Base-by-base conservation (phyloP, 2,113 vertebrate genomes). In the Pelobates fuscus region DNA sequence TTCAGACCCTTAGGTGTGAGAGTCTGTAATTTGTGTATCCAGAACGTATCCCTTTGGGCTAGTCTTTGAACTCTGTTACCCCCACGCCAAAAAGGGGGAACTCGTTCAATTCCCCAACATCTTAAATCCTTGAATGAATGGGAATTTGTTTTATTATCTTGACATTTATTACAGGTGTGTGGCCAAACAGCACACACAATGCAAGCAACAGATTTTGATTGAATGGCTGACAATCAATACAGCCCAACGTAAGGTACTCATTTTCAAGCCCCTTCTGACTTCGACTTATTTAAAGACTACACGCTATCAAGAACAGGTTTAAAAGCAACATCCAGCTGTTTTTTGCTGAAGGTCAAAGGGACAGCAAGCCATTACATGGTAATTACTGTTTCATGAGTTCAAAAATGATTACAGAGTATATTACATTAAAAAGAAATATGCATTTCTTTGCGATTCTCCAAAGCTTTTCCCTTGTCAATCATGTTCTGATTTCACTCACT, bases 211-310 rank as follows among this genome's bases (percentile, higher is more conserved):
- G 44, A 8, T 5, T 8, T 5, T 12, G 44, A 37, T 37, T 37
- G 32, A 6, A 37, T 10, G 32, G 32, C 32, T 82, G 58, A 78
- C 27, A 27, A 73, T 15, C 76, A 67, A 61, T 2, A 1, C 37
- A 58, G 49, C 15, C 8, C 29, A 23, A 63, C 74, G 20, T 30
- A 21, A 59, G 61, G 49, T 26, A 46, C 18, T 66, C 30, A 32
- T 67, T 67, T 78, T 17, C 55, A 57, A 65, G 30, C 30, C 32
- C 57, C 54, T 37, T 67, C 58, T 32, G 54, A 78, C 79, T 81
- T 66, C 76, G 80, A 25, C 32, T 63, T 79, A 10, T 60, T 67
- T 60, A 81, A 72, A 82, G 70, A 80, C 74, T 78, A 71, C 67
- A 77, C 79, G 17, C 25, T 63, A 27, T 43, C 26, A 70, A 52